These are phyloP conservation scores for Furcifer pardalis DNA, from an alignment of 2,797 vertebrate genomes.

Conservation along the genomic window DNA sequence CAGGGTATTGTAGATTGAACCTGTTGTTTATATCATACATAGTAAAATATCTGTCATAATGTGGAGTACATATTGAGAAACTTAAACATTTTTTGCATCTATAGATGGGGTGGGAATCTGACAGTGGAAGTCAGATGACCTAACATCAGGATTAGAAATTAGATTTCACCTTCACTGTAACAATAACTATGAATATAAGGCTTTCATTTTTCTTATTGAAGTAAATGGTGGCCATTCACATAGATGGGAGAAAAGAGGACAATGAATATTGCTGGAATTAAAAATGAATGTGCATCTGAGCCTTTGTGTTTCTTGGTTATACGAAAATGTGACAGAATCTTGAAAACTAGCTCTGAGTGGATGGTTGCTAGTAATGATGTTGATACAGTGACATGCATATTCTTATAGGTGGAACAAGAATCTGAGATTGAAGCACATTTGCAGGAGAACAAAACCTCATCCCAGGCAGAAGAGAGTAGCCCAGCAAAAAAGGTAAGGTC, in stretches of 20 bases:
- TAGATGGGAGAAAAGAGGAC: not conserved
- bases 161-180: not conserved
- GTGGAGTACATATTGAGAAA: not conserved
- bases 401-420: constrained; percentile 83
- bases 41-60: not conserved
- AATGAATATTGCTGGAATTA: not conserved
- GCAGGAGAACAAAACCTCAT: constrained; percentile 71
- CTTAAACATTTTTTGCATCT: not conserved
- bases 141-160: not conserved
- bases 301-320: not conserved
- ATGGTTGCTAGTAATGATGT: constrained; percentile 40
- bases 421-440: constrained; percentile 77
- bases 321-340: not conserved
- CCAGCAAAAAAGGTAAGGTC: constrained; percentile 83
- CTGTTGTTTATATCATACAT: not conserved
- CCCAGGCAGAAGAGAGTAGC: constrained; percentile 80
- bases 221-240: not conserved
- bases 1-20: not conserved
- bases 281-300: not conserved
- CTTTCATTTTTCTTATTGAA: not conserved
- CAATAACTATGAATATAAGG: not conserved
- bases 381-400: constrained; percentile 65
- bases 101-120: not conserved
- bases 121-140: not conserved
- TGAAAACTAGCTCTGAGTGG: not conserved